phyloP scores from a whole-genome alignment of 2,113 vertebrate genomes.

The Hippolais icterina region DNA sequence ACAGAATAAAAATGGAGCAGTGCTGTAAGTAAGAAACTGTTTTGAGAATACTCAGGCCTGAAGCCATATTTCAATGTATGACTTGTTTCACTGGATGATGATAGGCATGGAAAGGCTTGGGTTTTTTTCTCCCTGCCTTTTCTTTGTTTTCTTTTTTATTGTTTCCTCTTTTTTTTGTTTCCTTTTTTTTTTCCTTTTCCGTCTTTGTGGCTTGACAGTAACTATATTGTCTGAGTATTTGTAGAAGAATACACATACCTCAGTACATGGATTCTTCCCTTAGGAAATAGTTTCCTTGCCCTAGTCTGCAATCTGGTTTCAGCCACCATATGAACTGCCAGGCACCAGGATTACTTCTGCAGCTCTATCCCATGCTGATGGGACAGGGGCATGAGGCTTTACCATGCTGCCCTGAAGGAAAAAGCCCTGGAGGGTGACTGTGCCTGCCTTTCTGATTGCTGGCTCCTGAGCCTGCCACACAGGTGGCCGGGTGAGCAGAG shows the following conservation, averaged over 20 bases:
- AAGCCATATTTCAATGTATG: background rate
- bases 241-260: background rate
- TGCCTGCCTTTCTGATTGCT: background rate
- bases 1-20: background rate
- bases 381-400: background rate
- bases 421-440: background rate
- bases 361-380: background rate
- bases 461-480: background rate
- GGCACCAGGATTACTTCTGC: background rate
- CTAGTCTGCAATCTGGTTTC: background rate
- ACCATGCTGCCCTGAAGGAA: background rate
- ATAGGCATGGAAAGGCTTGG: background rate
- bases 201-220: background rate
- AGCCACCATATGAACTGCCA: fast-evolving
- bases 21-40: background rate
- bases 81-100: background rate
- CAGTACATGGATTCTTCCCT: fast-evolving
- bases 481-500: background rate
- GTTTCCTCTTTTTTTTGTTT: fast-evolving
- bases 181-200: too few species aligned
- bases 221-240: background rate
- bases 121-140: fast-evolving
- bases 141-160: fast-evolving
- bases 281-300: background rate
- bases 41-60: background rate